Evolutionary conservation across 2,888 invertebrate species (phyloP).

Genomic region (Sarcophaga variegata): DNA sequence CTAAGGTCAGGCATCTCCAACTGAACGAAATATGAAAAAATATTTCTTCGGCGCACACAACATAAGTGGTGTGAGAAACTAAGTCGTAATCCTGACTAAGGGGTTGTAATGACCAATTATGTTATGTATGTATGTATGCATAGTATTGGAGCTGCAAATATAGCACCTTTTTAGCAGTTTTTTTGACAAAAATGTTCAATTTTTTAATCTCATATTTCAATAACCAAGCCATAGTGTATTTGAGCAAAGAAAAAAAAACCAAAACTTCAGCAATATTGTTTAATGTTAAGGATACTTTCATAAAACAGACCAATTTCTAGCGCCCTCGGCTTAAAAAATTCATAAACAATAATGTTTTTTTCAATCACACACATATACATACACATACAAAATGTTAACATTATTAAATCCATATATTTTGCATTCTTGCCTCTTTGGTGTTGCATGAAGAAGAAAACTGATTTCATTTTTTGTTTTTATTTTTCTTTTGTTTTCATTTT

Average conservation of each 20-base stretch:
- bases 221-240: conserved; percentile 35
- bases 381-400: neutral
- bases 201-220: no score
- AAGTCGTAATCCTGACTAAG: no score
- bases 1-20: no score
- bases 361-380: neutral
- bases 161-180: no score
- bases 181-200: neutral
- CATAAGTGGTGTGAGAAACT: no score
- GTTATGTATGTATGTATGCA: no score
- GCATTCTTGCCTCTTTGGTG: conserved; percentile 45
- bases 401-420: conserved; percentile 48
- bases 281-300: conserved; percentile 44
- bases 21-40: no score
- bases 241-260: neutral
- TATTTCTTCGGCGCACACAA: no score
- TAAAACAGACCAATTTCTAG: conserved; percentile 75
- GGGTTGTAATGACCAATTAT: no score
- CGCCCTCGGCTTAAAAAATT: conserved; percentile 76
- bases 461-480: neutral
- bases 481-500: conserved; percentile 18
- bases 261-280: neutral
- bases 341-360: conserved; percentile 70
- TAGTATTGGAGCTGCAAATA: no score
- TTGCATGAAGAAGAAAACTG: conserved; percentile 5